These are phyloP conservation scores for Protosalanx chinensis DNA, from an alignment of 2,797 vertebrate genomes.

Conservation along the genomic window DNA sequence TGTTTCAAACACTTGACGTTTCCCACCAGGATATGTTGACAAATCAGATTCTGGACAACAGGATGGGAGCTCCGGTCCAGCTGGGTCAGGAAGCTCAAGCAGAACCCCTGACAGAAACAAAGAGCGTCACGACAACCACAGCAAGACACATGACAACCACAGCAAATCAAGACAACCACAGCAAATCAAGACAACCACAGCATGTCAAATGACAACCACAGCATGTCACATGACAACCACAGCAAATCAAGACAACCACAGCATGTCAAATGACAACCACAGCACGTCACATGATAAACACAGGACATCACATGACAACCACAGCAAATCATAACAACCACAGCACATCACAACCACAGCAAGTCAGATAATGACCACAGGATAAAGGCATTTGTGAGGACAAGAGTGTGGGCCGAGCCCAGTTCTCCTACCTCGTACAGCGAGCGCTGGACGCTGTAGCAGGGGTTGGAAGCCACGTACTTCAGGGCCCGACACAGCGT, in stretches of 20 bases:
- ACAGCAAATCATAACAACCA: no score
- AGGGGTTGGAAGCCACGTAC: conserved; percentile 85
- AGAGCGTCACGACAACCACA: not conserved
- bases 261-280: no score
- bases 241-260: no score
- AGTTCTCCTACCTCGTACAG: conserved; percentile 85
- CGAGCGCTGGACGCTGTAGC: conserved; percentile 84
- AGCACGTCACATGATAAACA: no score
- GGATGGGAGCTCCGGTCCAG: conserved; percentile 90
- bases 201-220: not conserved
- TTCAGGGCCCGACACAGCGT: conserved; percentile 91
- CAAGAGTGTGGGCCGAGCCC: not conserved
- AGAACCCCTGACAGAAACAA: conserved; percentile 82
- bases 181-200: not conserved
- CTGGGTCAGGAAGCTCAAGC: conserved; percentile 94
- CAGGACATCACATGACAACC: no score
- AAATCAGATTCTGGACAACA: conserved; percentile 86
- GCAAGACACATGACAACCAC: not conserved
- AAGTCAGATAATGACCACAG: no score
- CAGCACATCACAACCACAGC: no score
- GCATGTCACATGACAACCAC: no score
- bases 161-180: no score
- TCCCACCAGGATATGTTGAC: conserved; percentile 83
- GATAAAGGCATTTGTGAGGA: not conserved
- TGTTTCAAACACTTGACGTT: conserved; percentile 89